Conservation (phyloP, 1,140 invertebrate species). For the Cryptotermes secundus region DNA sequence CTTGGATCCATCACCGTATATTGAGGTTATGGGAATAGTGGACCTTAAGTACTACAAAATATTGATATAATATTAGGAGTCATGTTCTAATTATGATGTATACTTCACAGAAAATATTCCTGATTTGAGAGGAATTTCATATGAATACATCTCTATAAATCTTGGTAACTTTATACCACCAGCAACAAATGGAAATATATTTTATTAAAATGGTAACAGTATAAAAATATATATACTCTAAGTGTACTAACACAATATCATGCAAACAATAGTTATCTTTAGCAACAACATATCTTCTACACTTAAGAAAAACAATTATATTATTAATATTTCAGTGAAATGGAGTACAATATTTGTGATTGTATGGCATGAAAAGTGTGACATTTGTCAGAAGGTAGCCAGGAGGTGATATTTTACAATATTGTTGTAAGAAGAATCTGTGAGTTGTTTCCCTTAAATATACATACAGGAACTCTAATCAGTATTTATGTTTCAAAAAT, state of each 20-base stretch:
- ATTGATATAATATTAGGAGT: background rate
- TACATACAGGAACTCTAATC: no score
- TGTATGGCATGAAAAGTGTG: no score
- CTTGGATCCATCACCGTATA: background rate
- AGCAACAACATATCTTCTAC: background rate
- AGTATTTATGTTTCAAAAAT: no score
- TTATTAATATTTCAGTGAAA: background rate
- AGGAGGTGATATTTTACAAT: no score
- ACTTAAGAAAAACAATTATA: background rate
- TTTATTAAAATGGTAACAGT: background rate
- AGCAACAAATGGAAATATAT: background rate
- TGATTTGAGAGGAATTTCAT: background rate
- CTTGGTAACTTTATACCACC: slow-evolving; percentile 19
- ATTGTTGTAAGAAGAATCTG: no score
- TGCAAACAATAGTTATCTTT: background rate
- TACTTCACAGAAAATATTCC: background rate
- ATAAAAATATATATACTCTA: background rate
- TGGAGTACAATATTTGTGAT: no score
- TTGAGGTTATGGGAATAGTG: background rate
- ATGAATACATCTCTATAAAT: background rate
- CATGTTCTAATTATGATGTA: no score
- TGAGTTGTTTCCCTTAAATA: no score
- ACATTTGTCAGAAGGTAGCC: no score
- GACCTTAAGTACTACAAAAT: background rate
- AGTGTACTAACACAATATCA: background rate